These are phyloP conservation scores for Heliothis subflexa DNA, from an alignment of 1,140 invertebrate species.

Conservation along the genomic window DNA sequence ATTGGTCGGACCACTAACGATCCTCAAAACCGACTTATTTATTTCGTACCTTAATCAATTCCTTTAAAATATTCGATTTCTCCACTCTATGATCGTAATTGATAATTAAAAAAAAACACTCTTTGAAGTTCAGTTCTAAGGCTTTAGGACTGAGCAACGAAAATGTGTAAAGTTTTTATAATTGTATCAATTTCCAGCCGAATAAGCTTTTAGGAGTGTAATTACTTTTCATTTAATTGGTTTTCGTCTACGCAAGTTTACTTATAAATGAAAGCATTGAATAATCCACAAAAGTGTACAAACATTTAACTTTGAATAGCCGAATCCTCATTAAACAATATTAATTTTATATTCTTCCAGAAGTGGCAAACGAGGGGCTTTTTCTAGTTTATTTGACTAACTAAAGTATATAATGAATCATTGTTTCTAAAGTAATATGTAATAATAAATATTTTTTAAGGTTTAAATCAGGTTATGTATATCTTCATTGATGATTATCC, in stretches of 20 bases:
- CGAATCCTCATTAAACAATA: no score
- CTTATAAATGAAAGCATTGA: background rate
- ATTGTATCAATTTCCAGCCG: slow-evolving; percentile 17
- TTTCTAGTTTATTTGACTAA: no score
- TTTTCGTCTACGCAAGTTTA: slow-evolving; percentile 9
- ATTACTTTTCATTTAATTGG: slow-evolving; percentile 26
- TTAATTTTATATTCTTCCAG: no score
- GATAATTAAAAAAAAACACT: background rate
- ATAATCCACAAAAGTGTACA: background rate
- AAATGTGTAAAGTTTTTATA: slow-evolving; percentile 22
- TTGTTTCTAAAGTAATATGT: no score
- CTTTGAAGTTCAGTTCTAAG: slow-evolving; percentile 30
- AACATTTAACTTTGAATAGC: no score
- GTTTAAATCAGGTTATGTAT: no score
- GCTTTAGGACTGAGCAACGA: background rate
- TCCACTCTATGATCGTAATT: background rate
- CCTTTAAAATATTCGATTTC: background rate
- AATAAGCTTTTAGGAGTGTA: slow-evolving; percentile 17
- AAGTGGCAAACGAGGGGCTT: no score
- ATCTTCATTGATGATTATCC: no score
- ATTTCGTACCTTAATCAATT: background rate
- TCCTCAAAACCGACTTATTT: background rate
- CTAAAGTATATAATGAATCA: no score
- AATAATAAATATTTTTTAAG: no score
- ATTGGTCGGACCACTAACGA: no score